phyloP scores from a whole-genome alignment of 2,797 vertebrate genomes.

The Geotrypetes seraphini region DNA sequence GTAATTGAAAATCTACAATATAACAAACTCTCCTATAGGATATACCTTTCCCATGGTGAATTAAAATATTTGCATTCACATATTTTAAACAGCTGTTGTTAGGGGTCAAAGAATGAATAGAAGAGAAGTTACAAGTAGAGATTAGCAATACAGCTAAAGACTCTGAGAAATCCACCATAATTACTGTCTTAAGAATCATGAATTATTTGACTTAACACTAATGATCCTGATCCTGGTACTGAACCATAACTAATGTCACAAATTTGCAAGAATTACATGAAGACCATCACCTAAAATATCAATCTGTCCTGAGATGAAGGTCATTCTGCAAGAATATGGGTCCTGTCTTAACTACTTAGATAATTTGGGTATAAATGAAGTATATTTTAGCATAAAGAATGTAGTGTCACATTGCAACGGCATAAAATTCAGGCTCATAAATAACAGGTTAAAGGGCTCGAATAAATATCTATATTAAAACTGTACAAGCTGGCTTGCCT shows the following conservation, averaged over 20 bases:
- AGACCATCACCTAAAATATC: conserved; percentile 60
- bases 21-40: too few relatives aligned
- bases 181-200: conserved; percentile 52
- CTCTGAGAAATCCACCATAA: conserved; percentile 42
- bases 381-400: conserved; percentile 14
- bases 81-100: too few relatives aligned
- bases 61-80: background rate
- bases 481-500: conserved; percentile 1
- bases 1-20: too few relatives aligned
- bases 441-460: conserved; percentile 1
- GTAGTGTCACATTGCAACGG: conserved; percentile 7
- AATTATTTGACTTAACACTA: conserved; percentile 58
- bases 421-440: conserved; percentile 13
- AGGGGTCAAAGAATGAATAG: background rate
- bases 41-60: too few relatives aligned
- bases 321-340: conserved; percentile 49
- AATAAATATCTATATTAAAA: conserved; percentile 6
- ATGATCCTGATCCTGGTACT: conserved; percentile 63
- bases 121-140: conserved; percentile 10
- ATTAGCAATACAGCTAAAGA: conserved; percentile 46
- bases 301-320: conserved; percentile 59
- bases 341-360: conserved; percentile 37
- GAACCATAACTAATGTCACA: conserved; percentile 71
- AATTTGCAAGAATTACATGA: conserved; percentile 69
- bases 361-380: conserved; percentile 43